Evolutionary conservation across 1,140 invertebrate species (phyloP), one percentile per base, ranked within the genome.

Genomic region (Drosophila paulistorum): DNA sequence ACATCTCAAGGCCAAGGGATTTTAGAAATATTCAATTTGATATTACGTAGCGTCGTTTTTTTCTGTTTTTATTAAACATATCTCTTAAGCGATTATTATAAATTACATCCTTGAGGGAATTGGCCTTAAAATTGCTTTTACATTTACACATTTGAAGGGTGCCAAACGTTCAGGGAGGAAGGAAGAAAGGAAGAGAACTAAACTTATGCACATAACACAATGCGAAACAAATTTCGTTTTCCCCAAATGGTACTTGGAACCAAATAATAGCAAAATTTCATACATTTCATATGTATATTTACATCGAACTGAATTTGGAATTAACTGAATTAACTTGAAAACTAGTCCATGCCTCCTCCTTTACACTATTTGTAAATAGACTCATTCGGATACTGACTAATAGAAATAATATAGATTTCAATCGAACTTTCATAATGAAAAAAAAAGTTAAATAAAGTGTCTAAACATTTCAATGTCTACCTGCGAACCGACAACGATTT

Each of bases 1-100:
- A 51, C 98, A 96, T 94, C 93, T 98, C 17, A 89, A 94, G 73
- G 91, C 93, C 5, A 96, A 96, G 94, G 97, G 97, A 68, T 97
- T 97, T 92, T 98, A 73, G 57, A 1, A 51, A 51, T 23, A 51
- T 11, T 10, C 3, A 23, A 51, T 1, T 51, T 23, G 17, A 23
- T 17, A 3, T 51, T 51, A 51, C 45, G 17, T 23, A 23, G 45
- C 45, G 45, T 51, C 5, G 7, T 37, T 37, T 37, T 35, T 37
- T 37, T 14, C 37, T 58, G 30, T 13, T 39, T 69, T 37, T 66
- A 59, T 14, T 14, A 59, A 60, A 45, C 55, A 58, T 57, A 33
- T 33, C 54, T 51, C 45, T 51, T 51, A 51, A 51, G 45, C 45
- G 17, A 51, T 51, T 51, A 51, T 51, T 62, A 41, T 62, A 62